Conservation (phyloP, 2,797 vertebrate genomes). For the Liparis tanakae region DNA sequence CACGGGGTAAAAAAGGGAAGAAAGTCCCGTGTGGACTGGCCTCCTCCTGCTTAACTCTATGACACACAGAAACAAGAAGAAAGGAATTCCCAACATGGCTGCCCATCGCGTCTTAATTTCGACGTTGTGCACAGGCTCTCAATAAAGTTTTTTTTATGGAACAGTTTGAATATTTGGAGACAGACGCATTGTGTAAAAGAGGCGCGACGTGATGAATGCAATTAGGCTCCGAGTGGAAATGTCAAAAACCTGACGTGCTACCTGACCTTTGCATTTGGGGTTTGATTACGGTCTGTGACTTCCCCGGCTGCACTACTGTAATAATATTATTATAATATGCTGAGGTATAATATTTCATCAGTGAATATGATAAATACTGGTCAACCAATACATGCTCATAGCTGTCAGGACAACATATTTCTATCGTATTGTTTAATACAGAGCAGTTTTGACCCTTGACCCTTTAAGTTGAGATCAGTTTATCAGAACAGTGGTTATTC, state of each 20-base stretch:
- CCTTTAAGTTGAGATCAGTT: not conserved
- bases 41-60: not conserved
- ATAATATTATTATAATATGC: constrained; percentile 7
- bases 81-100: not conserved
- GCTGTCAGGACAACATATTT: not conserved
- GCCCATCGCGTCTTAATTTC: not conserved
- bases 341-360: constrained; percentile 1
- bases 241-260: not conserved
- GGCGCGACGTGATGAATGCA: not conserved
- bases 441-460: not conserved
- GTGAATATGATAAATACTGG: not conserved
- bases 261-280: constrained; percentile 7
- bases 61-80: not conserved
- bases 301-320: not conserved
- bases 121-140: not conserved
- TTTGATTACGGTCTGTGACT: constrained; percentile 11
- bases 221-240: not conserved
- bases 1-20: too few relatives aligned
- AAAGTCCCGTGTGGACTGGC: too few relatives aligned
- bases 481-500: not conserved
- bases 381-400: not conserved
- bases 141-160: not conserved
- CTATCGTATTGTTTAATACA: not conserved
- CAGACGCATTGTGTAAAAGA: not conserved
- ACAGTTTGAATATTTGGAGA: constrained; percentile 1